Conservation (phyloP, 2,888 invertebrate species). For the Teinopalpus imperialis region DNA sequence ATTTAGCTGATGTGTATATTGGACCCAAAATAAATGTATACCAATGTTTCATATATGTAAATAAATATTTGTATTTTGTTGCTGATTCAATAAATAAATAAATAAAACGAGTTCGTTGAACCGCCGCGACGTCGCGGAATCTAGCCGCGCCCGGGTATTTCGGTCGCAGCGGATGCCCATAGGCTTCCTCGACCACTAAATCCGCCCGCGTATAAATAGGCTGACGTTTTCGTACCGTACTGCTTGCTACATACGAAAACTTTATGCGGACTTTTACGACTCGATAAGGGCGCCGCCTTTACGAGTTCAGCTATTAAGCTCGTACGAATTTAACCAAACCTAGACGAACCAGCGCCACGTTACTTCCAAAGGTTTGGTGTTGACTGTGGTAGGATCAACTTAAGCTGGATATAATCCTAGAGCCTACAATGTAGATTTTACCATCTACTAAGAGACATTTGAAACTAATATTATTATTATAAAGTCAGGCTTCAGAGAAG, state of each 20-base stretch:
- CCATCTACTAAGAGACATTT: conserved; percentile 11
- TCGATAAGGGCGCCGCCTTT: conserved; percentile 56
- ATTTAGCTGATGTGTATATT: no score
- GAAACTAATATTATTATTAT: conserved; percentile 10
- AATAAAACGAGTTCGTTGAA: conserved; percentile 61
- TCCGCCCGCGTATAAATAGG: conserved; percentile 69
- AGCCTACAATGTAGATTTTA: conserved; percentile 17
- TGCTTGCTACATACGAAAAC: conserved; percentile 39
- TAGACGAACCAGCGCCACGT: conserved; percentile 28
- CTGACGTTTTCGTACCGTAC: conserved; percentile 50
- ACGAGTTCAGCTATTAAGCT: conserved; percentile 48
- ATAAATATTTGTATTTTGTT: no score
- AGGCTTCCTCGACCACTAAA: conserved; percentile 63
- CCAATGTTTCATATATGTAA: no score
- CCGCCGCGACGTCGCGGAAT: conserved; percentile 78
- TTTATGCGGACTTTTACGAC: conserved; percentile 59
- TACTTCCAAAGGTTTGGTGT: no score
- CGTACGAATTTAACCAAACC: conserved; percentile 37
- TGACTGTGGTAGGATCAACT: no score
- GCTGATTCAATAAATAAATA: no score
- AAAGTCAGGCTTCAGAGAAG: conserved; percentile 12
- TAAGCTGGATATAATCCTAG: no score
- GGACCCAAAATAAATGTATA: no score
- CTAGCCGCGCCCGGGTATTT: conserved; percentile 69
- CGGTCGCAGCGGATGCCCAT: conserved; percentile 66